These are phyloP conservation scores for Adelphocoris suturalis DNA, from an alignment of 2,888 invertebrate species.

Conservation along the genomic window DNA sequence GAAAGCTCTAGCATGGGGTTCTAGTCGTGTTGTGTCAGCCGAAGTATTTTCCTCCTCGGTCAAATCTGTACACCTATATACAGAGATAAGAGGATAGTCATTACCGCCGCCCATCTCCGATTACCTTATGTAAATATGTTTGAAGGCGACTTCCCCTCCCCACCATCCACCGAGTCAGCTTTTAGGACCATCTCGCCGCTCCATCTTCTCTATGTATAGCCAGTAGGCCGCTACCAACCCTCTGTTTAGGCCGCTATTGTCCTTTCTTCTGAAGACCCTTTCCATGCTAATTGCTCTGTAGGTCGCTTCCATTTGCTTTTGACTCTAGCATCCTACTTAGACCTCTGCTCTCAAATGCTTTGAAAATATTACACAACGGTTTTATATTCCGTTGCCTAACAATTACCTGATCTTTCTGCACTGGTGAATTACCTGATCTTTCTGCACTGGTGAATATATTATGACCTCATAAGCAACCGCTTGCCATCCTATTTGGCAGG, in stretches of 20 bases:
- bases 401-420: too few species aligned
- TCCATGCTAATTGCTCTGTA: not conserved
- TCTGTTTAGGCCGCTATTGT: not conserved
- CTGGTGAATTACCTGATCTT: too few species aligned
- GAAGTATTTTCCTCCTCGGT: not conserved
- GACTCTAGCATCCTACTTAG: not conserved
- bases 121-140: slow-evolving; percentile 58
- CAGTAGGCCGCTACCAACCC: not conserved
- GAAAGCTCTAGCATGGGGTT: too few species aligned
- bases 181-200: not conserved
- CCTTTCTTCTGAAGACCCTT: not conserved
- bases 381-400: not conserved
- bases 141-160: not conserved
- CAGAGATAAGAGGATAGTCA: slow-evolving; percentile 35
- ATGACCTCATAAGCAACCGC: too few species aligned
- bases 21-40: too few species aligned
- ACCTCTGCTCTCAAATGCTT: not conserved
- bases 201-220: not conserved
- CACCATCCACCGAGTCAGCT: not conserved
- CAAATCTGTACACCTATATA: not conserved
- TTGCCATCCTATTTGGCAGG: too few species aligned
- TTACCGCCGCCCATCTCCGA: not conserved
- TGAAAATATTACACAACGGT: not conserved
- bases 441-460: too few species aligned
- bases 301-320: not conserved